Conservation (phyloP, 2,113 vertebrate species). For the Nesogale talazaci region DNA sequence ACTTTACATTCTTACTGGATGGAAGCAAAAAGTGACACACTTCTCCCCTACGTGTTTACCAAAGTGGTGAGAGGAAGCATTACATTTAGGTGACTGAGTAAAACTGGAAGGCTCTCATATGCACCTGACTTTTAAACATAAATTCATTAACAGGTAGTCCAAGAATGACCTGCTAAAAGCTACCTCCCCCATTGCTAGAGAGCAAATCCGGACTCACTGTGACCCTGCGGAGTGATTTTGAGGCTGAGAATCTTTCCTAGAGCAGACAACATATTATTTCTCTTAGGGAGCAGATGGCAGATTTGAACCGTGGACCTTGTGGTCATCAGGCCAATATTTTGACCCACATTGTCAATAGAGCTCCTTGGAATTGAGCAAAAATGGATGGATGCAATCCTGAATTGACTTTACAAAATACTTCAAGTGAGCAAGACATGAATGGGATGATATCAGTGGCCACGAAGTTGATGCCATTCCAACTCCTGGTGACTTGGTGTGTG, state of each 20-base stretch:
- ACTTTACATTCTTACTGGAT: background rate
- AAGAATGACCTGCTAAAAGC: background rate
- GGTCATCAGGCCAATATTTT: too few species aligned
- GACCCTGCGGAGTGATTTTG: too few species aligned
- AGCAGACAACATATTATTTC: too few species aligned
- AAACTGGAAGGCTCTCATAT: background rate
- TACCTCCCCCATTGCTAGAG: background rate
- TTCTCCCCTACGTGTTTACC: background rate
- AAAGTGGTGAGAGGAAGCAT: background rate
- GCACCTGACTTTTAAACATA: background rate
- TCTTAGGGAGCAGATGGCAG: too few species aligned
- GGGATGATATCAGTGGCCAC: background rate
- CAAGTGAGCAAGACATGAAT: background rate
- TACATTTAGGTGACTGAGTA: background rate
- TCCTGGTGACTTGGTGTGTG: background rate
- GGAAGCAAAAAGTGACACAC: background rate
- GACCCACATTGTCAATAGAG: too few species aligned
- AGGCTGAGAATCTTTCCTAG: too few species aligned
- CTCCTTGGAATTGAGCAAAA: background rate
- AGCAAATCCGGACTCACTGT: too few species aligned
- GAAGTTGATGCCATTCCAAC: background rate
- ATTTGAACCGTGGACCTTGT: too few species aligned
- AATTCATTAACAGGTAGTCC: background rate
- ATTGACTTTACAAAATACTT: slow-evolving; percentile 12
- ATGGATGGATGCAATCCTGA: background rate